Evolutionary conservation across 2,888 invertebrate genomes (phyloP), one percentile per base, ranked within the genome.

Genomic region (Melanostoma scalare): DNA sequence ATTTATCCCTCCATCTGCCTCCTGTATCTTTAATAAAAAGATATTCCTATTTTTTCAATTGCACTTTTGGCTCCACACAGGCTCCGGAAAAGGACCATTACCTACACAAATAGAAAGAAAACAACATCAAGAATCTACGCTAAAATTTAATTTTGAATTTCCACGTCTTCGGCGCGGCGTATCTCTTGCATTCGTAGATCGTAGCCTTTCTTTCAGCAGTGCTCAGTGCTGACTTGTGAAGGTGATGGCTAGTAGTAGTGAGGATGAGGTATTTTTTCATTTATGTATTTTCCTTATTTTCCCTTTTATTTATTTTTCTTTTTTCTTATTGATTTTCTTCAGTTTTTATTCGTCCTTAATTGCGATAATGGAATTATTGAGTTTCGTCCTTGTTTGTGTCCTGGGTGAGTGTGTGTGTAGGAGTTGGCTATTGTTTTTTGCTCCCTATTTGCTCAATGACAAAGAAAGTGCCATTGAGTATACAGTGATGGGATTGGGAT

Each of bases 311-410:
- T 60, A 9, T 20, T 10, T 38, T 65, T 38, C 38, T 53, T 63
- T 56, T n/a, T 50, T 46, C 20, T 20, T 65, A 73, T 78, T 73
- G 78, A 78, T 78, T 67, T 65, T 73, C 31, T 78, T 78, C 46
- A 65, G 53, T 63, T 69, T 71, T 50, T 48, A 76, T 72, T 78
- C 53, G 52, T 46, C 53, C 78, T 73, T 78, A 60, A 78, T 73
- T 67, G 73, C 36, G 53, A 72, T 61, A 78, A 73, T 73, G 77
- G 65, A 76, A 69, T 76, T 61, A 69, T 69, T 68, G 60, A 46
- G 61, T 69, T 61, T 48, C 42, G 20, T 58, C 10, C 52, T 52
- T 40, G 20, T 20, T 20, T 20, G 48, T 63, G 31, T 50, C 33
- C 9, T 36, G 8, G 8, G 1, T 20, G 31, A 6, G 40, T 8